Conservation (phyloP, 2,113 vertebrate genomes). For the Nannospalax galili region DNA sequence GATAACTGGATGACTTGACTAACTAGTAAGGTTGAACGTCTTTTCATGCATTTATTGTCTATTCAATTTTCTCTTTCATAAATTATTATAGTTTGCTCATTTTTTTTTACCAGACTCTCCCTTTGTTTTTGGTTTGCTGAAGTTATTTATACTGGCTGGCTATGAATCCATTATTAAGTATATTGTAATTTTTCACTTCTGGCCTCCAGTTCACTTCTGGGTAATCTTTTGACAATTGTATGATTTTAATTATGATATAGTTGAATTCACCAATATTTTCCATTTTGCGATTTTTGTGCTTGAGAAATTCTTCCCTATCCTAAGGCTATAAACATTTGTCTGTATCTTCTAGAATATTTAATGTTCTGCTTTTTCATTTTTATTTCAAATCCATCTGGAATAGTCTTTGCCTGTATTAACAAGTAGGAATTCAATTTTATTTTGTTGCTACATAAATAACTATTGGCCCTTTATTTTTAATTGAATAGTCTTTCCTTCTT, state of each 20-base stretch:
- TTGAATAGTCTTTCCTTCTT: neutral
- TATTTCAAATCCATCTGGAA: neutral
- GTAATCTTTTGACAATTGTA: neutral
- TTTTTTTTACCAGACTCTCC: neutral
- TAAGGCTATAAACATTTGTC: neutral
- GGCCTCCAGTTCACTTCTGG: neutral
- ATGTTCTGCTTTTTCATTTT: neutral
- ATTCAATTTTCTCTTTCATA: neutral
- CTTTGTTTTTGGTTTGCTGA: neutral
- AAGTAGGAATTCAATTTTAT: neutral
- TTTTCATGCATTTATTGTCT: neutral
- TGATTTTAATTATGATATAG: neutral
- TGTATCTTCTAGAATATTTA: neutral
- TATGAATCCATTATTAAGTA: neutral
- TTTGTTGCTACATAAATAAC: conserved; percentile 1
- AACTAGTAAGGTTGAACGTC: neutral
- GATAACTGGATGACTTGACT: neutral
- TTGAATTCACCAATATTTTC: neutral
- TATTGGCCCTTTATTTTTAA: neutral
- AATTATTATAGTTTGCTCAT: neutral
- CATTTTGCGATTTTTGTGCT: neutral
- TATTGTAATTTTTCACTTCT: neutral
- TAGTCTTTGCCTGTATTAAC: neutral
- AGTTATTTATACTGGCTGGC: neutral
- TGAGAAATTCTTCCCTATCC: neutral